A percentile compares a stretch with the other conserved stretches of the same genome.
These are phyloP conservation scores for Oryzias javanicus DNA, from an alignment of 2,113 vertebrate genomes.

Conservation along the genomic window DNA sequence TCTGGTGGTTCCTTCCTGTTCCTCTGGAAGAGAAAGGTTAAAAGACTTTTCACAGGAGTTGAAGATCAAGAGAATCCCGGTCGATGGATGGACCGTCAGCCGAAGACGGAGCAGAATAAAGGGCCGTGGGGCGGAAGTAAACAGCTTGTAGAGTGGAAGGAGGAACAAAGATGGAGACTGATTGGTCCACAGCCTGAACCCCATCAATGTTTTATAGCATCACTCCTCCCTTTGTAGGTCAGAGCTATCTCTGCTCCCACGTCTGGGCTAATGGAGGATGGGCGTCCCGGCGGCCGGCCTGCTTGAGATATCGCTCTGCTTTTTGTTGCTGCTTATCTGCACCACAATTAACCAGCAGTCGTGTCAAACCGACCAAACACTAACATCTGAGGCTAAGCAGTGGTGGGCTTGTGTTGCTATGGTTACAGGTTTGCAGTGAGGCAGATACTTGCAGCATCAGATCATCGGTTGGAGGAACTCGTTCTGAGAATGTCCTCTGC, in stretches of 20 bases:
- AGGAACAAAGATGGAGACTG: constrained; percentile 6
- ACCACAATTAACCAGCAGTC: constrained; percentile 19
- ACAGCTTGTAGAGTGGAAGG: constrained; percentile 14
- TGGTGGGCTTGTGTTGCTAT: constrained; percentile 35
- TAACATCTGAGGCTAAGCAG: constrained; percentile 18
- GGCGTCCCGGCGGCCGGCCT: constrained; percentile 44
- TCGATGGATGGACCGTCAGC: not conserved
- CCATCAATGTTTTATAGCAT: constrained; percentile 66
- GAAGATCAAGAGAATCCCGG: too few relatives aligned
- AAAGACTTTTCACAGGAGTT: too few relatives aligned
- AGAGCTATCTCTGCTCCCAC: constrained; percentile 54
- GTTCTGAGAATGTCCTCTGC: too few relatives aligned
- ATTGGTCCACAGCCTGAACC: constrained; percentile 34
- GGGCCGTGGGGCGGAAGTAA: constrained; percentile 29
- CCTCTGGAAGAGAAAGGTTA: too few relatives aligned
- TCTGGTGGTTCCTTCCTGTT: too few relatives aligned
- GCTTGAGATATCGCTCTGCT: constrained; percentile 46
- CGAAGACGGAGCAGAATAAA: constrained; percentile 49
- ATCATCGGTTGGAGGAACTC: not conserved
- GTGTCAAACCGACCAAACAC: constrained; percentile 14
- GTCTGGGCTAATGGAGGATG: constrained; percentile 46
- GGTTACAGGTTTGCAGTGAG: constrained; percentile 12
- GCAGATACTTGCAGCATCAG: not conserved
- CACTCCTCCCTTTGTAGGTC: constrained; percentile 45
- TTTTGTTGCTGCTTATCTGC: constrained; percentile 23